phyloP scores from a whole-genome alignment of 1,140 invertebrate species.

The Drosophila trapezifrons region DNA sequence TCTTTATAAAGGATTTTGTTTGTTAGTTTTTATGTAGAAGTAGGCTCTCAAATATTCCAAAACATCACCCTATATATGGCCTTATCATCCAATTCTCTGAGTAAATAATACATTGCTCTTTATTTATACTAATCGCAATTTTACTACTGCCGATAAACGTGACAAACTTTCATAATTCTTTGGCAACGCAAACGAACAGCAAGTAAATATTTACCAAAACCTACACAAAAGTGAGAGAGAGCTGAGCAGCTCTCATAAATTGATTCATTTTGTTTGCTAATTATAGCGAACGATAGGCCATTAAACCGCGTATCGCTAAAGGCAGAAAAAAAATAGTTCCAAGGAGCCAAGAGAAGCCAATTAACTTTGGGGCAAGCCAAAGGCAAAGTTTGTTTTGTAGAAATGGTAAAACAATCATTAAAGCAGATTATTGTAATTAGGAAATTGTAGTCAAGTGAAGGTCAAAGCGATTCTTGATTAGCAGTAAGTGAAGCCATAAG shows the following conservation, averaged over 20 bases:
- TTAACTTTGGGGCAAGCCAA: constrained; percentile 37
- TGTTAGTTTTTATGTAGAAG: too few species aligned
- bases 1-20: not conserved
- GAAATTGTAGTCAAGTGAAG: constrained; percentile 16
- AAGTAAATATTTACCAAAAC: constrained; percentile 38
- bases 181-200: constrained; percentile 29
- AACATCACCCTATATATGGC: constrained; percentile 18
- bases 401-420: constrained; percentile 60
- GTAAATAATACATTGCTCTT: constrained; percentile 31
- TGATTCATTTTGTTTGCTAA: constrained; percentile 55
- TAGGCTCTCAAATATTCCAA: not conserved
- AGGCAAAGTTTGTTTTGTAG: constrained; percentile 23
- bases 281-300: constrained; percentile 58
- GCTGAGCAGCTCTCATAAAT: constrained; percentile 27
- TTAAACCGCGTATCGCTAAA: constrained; percentile 55
- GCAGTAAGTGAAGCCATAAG: constrained; percentile 14
- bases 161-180: constrained; percentile 76
- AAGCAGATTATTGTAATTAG: constrained; percentile 63
- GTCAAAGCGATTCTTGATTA: constrained; percentile 16
- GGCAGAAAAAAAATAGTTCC: not conserved
- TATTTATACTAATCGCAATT: constrained; percentile 42
- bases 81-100: constrained; percentile 7
- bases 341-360: constrained; percentile 11
- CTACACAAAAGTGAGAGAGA: constrained; percentile 17
- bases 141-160: constrained; percentile 62